These are phyloP conservation scores for Stomatorhinus ivindoensis DNA, from an alignment of 2,113 vertebrate species.

Conservation along the genomic window DNA sequence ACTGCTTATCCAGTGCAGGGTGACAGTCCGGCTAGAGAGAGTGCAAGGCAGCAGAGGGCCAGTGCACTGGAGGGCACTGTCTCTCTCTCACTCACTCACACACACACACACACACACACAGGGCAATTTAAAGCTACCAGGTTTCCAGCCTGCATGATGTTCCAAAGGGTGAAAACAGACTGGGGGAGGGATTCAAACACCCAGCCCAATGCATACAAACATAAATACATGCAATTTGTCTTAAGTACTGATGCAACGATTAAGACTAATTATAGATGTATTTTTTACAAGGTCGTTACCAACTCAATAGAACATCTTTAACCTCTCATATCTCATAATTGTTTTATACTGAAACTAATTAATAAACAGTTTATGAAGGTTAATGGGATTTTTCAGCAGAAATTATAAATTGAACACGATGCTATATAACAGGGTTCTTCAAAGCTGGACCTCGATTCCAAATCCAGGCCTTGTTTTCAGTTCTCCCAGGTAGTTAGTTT, in stretches of 20 bases:
- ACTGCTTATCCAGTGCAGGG: neutral
- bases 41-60: neutral
- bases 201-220: neutral
- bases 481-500: no score
- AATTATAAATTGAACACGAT: neutral
- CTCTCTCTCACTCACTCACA: no score
- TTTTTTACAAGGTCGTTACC: neutral
- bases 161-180: neutral
- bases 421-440: neutral
- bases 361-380: neutral
- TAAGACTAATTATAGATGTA: neutral
- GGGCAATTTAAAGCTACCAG: neutral
- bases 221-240: neutral
- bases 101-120: neutral
- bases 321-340: constrained; percentile 1
- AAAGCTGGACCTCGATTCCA: no score
- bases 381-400: neutral
- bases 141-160: neutral
- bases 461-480: no score
- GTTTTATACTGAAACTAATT: neutral
- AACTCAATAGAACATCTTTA: neutral
- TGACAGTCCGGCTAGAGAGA: neutral
- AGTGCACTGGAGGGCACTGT: neutral
- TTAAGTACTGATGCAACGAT: neutral
- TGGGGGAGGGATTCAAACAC: neutral